phyloP scores from a whole-genome alignment of 2,113 vertebrate species.

The Pterocles gutturalis region DNA sequence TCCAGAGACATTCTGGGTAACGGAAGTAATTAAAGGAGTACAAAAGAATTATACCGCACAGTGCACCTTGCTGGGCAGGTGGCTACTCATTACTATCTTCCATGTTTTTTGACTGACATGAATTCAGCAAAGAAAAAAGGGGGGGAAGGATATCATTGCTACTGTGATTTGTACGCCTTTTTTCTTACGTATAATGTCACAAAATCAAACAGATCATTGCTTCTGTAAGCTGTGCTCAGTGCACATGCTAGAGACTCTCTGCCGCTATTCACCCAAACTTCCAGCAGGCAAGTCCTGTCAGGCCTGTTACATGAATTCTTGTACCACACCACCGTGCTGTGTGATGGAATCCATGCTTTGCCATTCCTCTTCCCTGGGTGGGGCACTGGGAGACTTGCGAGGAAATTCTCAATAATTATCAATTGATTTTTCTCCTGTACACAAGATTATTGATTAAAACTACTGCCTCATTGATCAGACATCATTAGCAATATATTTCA shows the following conservation, averaged over 20 bases:
- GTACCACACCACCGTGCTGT: not conserved
- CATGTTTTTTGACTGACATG: not conserved
- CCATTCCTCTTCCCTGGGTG: not conserved
- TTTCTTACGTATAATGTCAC: not conserved
- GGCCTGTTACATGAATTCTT: not conserved
- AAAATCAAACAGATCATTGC: not conserved
- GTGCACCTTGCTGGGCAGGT: not conserved
- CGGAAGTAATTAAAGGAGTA: not conserved
- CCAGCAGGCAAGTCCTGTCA: not conserved
- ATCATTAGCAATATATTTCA: rapidly evolving
- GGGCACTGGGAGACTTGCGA: not conserved
- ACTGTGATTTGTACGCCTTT: not conserved
- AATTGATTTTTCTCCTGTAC: not conserved
- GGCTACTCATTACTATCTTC: not conserved
- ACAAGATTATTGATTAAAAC: not conserved
- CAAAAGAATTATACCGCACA: not conserved
- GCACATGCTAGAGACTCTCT: not conserved
- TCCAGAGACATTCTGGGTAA: not conserved
- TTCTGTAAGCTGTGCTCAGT: not conserved
- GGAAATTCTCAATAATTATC: not conserved
- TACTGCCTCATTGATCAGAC: not conserved
- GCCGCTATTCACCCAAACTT: not conserved
- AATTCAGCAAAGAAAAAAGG: not conserved
- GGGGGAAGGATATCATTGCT: rapidly evolving
- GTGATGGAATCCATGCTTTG: not conserved